phyloP scores from a whole-genome alignment of 1,140 invertebrate genomes.

The Drosophila teissieri region DNA sequence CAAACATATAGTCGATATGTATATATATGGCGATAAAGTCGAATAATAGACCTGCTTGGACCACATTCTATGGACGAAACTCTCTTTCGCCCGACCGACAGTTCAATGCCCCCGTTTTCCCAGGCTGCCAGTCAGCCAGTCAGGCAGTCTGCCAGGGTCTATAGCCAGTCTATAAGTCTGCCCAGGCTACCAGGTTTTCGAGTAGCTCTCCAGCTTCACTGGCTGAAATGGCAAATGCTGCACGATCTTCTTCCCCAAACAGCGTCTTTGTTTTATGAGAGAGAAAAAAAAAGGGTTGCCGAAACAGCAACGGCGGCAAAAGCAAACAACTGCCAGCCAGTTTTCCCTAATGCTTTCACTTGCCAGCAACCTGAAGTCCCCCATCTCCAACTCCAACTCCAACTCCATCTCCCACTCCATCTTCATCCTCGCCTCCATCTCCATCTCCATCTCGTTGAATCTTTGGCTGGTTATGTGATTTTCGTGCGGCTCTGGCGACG shows the following conservation, averaged over 20 bases:
- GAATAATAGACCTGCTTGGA: constrained; percentile 36
- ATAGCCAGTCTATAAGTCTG: no score
- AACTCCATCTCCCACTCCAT: neutral
- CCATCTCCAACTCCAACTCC: constrained; percentile 7
- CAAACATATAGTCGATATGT: constrained; percentile 1
- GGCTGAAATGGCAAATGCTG: constrained; percentile 59
- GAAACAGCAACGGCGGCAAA: constrained; percentile 32
- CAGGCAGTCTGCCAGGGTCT: no score
- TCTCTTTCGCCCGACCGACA: constrained; percentile 33
- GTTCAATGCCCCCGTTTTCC: constrained; percentile 57
- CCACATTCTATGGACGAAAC: constrained; percentile 42
- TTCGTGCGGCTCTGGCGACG: constrained; percentile 41
- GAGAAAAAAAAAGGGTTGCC: constrained; percentile 57
- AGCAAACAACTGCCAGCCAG: constrained; percentile 68
- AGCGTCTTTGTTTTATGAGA: no score
- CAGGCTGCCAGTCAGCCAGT: constrained; percentile 18
- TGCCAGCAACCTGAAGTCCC: constrained; percentile 51
- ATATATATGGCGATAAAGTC: constrained; percentile 1
- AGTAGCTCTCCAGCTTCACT: neutral
- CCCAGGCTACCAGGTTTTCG: neutral
- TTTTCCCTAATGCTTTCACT: constrained; percentile 80
- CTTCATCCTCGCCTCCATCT: neutral
- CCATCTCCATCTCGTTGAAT: constrained; percentile 6
- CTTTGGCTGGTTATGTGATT: constrained; percentile 68
- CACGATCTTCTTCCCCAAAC: constrained; percentile 35